Evolutionary conservation across 2,888 invertebrate genomes (phyloP).

Genomic region (Melinaea marsaeus): DNA sequence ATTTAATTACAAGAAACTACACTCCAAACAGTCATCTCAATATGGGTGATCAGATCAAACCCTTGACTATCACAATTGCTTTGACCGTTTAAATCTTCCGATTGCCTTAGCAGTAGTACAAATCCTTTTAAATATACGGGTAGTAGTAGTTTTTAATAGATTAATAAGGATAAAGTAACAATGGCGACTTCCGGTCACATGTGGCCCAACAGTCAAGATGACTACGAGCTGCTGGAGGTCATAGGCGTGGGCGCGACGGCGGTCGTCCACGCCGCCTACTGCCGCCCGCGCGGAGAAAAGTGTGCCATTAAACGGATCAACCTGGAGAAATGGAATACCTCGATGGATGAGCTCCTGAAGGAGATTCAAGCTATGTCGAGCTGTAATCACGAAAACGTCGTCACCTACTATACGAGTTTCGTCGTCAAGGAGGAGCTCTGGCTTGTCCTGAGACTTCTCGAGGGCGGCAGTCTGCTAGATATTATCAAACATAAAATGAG

Average conservation of each 20-base stretch:
- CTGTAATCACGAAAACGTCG: slow-evolving; percentile 99
- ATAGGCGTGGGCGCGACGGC: slow-evolving; percentile 99
- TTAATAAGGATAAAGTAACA: slow-evolving; percentile 19
- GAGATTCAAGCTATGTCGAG: slow-evolving; percentile 99
- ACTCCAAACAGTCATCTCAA: slow-evolving; percentile 58
- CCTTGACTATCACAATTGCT: slow-evolving; percentile 37
- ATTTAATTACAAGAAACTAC: slow-evolving; percentile 53
- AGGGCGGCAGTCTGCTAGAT: slow-evolving; percentile 93
- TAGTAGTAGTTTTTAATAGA: slow-evolving; percentile 61
- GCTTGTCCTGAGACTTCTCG: slow-evolving; percentile 97
- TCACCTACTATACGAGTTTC: slow-evolving; percentile 99
- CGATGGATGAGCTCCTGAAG: slow-evolving; percentile 98
- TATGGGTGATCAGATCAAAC: slow-evolving; percentile 55
- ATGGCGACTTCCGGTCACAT: slow-evolving; percentile 67
- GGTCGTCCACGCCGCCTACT: slow-evolving; percentile 96
- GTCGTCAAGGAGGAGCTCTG: slow-evolving; percentile 98
- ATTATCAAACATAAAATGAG: slow-evolving; percentile 98
- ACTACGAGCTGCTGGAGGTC: slow-evolving; percentile 95
- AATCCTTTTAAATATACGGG: slow-evolving; percentile 53
- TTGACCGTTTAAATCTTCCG: slow-evolving; percentile 26
- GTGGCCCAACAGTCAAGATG: slow-evolving; percentile 96
- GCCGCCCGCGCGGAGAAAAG: slow-evolving; percentile 95
- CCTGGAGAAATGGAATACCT: slow-evolving; percentile 99
- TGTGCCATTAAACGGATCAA: slow-evolving; percentile 99
- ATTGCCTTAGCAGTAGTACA: slow-evolving; percentile 57